Base-by-base conservation (phyloP, 35 echinoderm and acorn worm species). In the Heliocidaris erythrogramma region DNA sequence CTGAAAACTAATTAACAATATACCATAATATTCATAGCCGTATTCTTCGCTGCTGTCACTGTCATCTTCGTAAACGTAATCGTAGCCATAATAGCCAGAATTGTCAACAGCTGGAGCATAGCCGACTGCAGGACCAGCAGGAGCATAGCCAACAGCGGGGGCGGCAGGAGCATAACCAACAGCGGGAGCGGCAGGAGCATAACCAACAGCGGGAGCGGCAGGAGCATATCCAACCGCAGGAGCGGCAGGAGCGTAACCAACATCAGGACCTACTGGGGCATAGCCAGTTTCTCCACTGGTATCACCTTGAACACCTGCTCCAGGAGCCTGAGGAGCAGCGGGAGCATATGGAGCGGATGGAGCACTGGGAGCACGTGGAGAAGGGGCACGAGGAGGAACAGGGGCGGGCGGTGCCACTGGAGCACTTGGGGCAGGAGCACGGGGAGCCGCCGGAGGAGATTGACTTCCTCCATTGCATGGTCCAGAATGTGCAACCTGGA, bases 81-180 rank as follows among this genome's bases (percentile, higher is more conserved):
- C 87, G 32, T 89, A 89, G 31, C 87, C 87, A 89, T 31, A 32
- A 89, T 89, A n/a, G 32, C 87, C 87, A 18, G 87, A 89, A 42
- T 42, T 42, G 35, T 42, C 35, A 42, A 3, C 35, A 17, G 65
- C 65, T 47, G 87, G 87, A 32, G 87, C 87, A 89, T 89, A 89
- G 32, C 12, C 30, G 31, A 89, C 87, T 30, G 30, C 86, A 35
- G 86, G 86, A 88, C 14, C 87, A 17, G 30, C 87, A 47, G 87
- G 87, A 14, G 87, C 87, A 89, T 89, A 89, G 16, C 87, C 87
- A 89, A 89, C 31, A 47, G 29, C 85, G 9, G 29, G 29, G 17
- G 29, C 32, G 29, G 9, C 47, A 13, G 86, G 30, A 88, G 31
- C 86, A 13, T 42, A 32, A 35, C 47, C 86, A 88, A 48, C 29